Base-by-base conservation (phyloP, 2,113 vertebrate genomes). In the Lates calcarifer region DNA sequence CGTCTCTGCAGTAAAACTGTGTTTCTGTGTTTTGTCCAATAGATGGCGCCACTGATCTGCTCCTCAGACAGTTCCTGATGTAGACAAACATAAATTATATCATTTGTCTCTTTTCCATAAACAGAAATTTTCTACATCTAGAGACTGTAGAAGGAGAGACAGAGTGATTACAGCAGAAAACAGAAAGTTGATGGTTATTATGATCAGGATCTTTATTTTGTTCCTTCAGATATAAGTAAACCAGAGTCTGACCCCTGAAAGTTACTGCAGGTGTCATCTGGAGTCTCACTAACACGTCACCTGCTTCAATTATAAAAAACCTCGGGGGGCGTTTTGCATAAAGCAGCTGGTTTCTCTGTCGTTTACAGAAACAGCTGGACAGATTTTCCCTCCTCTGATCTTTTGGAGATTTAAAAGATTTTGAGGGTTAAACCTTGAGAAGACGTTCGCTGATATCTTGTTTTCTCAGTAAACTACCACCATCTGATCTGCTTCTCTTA, bases 1-100 rank as follows among this genome's bases (percentile, higher is more conserved):
- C n/a, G n/a, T n/a, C n/a, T n/a, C n/a, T n/a, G 35, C 35, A 37
- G 35, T 37, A 43, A 43, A 15, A 15, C 15, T 74, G 78, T 66
- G 55, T 0, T 67, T 10, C 0, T 37, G 45, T 3, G 0, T 10
- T 3, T 2, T 49, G 60, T 14, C 73, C 87, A 47, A 9, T 2
- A 83, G 87, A n/a, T 62, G 80, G 83, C 3, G 73, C 74, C 83
- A 63, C 53, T 13, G 1, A 1, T 8, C 79, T 43, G 20, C 29
- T 49, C 61, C 49, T 63, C 29, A 61, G 26, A 33, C 47, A 8
- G 47, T 22, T 22, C 33, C 33, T 33, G n/a, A n/a, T n/a, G 33
- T 33, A 6, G 33, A 33, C 33, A 20, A 20, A 51, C 47, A 8
- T 20, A 20, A 33, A 33, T 6, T 33, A 6, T 33, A 6, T 33